A percentile compares a stretch with the other conserved stretches of the same genome.
These are phyloP conservation scores for Pollenia griseotomentosa DNA, from an alignment of 2,888 invertebrate species.

Conservation along the genomic window DNA sequence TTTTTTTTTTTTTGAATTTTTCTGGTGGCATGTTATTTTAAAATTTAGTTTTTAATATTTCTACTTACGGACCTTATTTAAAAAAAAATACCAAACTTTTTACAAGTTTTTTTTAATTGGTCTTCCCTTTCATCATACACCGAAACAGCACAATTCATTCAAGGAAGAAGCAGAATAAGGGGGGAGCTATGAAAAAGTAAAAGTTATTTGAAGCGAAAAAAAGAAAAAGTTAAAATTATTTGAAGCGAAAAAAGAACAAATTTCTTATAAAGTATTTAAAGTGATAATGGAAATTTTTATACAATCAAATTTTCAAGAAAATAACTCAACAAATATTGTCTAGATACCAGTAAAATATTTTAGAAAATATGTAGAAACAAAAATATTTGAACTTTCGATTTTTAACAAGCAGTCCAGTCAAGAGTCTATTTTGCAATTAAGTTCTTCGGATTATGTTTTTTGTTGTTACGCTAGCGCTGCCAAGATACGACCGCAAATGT, in stretches of 20 bases:
- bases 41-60: neutral
- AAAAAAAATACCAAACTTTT: slow-evolving; percentile 15
- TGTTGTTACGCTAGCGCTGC: too few relatives aligned
- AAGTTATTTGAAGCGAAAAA: too few relatives aligned
- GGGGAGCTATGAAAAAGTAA: too few relatives aligned
- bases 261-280: neutral
- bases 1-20: neutral
- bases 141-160: too few relatives aligned
- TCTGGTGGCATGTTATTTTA: neutral
- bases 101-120: slow-evolving; percentile 21
- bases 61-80: slow-evolving; percentile 3
- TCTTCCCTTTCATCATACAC: neutral
- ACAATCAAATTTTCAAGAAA: neutral
- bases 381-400: too few relatives aligned
- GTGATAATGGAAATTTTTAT: neutral
- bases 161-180: too few relatives aligned
- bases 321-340: neutral
- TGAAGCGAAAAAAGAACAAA: neutral
- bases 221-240: neutral
- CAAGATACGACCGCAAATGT: too few relatives aligned
- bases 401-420: too few relatives aligned
- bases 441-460: too few relatives aligned
- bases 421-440: too few relatives aligned
- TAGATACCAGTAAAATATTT: too few relatives aligned
- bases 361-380: too few relatives aligned